Conservation (phyloP, 2,113 vertebrate species). For the Synchiropus splendidus region DNA sequence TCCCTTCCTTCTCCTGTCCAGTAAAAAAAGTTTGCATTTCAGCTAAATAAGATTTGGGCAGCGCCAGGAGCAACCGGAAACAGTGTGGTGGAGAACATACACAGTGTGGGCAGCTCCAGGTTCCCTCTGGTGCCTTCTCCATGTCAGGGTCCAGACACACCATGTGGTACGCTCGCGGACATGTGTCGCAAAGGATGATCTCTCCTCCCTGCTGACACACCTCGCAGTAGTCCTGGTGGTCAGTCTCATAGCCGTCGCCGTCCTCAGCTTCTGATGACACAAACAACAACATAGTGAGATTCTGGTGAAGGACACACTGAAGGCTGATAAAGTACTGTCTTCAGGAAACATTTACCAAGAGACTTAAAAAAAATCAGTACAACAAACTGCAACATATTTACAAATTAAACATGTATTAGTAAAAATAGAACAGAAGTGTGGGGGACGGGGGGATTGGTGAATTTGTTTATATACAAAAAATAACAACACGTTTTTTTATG, state of each 20-base stretch:
- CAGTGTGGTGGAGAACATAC: conserved; percentile 61
- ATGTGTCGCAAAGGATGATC: conserved; percentile 97
- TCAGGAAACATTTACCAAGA: too few relatives aligned
- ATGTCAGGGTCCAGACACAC: conserved; percentile 97
- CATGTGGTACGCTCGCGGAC: conserved; percentile 97
- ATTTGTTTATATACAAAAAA: too few relatives aligned
- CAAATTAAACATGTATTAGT: too few relatives aligned
- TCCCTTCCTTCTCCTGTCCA: conserved; percentile 90
- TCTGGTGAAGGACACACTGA: too few relatives aligned
- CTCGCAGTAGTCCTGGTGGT: conserved; percentile 99
- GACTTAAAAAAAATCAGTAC: too few relatives aligned
- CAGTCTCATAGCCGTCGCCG: conserved; percentile 93
- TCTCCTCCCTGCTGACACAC: conserved; percentile 98
- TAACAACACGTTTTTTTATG: too few relatives aligned
- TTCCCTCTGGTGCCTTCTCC: conserved; percentile 97
- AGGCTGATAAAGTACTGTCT: too few relatives aligned
- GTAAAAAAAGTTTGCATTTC: neutral
- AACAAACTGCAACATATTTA: too few relatives aligned
- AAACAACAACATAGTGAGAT: neutral
- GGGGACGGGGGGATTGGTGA: too few relatives aligned
- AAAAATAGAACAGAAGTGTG: too few relatives aligned
- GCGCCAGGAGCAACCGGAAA: too few relatives aligned
- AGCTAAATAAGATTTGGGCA: neutral
- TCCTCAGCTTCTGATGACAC: conserved; percentile 76
- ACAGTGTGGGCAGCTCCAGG: conserved; percentile 98